Evolutionary conservation across 2,888 invertebrate genomes (phyloP), one percentile per base, ranked within the genome.

Genomic region (Embidobia sp.): DNA sequence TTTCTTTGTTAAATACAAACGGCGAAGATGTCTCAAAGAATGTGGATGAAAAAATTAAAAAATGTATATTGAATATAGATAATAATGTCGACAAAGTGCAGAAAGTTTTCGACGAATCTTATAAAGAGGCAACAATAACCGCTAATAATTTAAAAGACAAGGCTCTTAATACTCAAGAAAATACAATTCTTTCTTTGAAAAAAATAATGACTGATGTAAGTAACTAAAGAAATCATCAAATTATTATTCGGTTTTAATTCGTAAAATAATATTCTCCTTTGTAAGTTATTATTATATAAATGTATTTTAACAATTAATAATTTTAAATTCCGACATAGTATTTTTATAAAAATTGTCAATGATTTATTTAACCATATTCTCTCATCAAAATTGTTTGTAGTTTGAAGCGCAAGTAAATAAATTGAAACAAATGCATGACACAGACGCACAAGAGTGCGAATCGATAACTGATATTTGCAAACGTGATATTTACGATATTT

Each of bases 361-460:
- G n/a, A n/a, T n/a, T n/a, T n/a, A n/a, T n/a, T n/a, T n/a, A n/a
- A n/a, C n/a, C n/a, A n/a, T 22, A 22, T 4, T 44, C n/a, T 8
- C 6, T 53, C 27, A 19, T 15, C 7, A 6, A 19, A 22, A 51
- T 63, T 46, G 31, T 6, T 69, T 74, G 6, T 61, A 75, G 75
- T 53, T 75, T 26, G 49, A 69, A 19, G 18, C 26, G 16, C 40
- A 63, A 48, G 26, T 67, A 26, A 29, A 69, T 26, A 75, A 51
- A 35, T 35, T 75, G 15, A 75, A 55, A 67, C 37, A 57, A 57
- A 42, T 1, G 6, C 16, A n/a, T 22, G 37, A 8, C 19, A 26
- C 26, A 26, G 29, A 59, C 2, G n/a, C 11, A 5, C 22, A 11
- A 10, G 18, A 42, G 44, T 76, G 69, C 42, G 42, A 63, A 29